Conservation (phyloP, 2,113 vertebrate species). For the Seriola aureovittata region DNA sequence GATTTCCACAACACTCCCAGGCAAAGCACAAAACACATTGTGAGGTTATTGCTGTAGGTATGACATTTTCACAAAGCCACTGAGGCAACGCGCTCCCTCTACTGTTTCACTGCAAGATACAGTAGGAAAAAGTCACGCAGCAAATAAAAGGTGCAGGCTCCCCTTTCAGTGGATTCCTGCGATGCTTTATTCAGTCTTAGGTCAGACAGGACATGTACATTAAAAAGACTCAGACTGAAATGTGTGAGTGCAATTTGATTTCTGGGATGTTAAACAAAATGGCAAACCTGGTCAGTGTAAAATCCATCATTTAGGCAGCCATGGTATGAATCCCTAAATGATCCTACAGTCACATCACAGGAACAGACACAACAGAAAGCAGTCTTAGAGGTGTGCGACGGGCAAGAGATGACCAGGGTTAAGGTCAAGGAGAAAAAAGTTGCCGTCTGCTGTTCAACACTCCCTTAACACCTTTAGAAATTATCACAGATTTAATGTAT, state of each 20-base stretch:
- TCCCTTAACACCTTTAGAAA: not conserved
- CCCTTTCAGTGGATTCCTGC: not conserved
- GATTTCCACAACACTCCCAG: not conserved
- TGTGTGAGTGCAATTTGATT: not conserved
- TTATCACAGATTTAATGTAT: not conserved
- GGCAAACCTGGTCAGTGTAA: not conserved
- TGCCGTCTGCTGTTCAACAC: slow-evolving; percentile 1
- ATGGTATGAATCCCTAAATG: not conserved
- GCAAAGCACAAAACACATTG: slow-evolving; percentile 2
- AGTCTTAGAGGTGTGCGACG: not conserved
- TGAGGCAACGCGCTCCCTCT: not conserved
- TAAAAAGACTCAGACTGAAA: not conserved
- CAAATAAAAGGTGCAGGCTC: not conserved
- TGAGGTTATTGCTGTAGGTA: not conserved
- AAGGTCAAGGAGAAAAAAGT: not conserved
- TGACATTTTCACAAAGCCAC: not conserved
- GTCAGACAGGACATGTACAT: not conserved
- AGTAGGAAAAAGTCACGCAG: not conserved
- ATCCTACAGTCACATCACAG: not conserved
- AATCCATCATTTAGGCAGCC: not conserved
- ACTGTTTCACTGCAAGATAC: not conserved
- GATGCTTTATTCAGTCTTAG: not conserved
- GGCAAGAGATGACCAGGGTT: not conserved
- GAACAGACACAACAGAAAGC: not conserved
- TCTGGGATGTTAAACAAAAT: not conserved